Base-by-base conservation (phyloP, 2,113 vertebrate species). In the Gavia stellata region DNA sequence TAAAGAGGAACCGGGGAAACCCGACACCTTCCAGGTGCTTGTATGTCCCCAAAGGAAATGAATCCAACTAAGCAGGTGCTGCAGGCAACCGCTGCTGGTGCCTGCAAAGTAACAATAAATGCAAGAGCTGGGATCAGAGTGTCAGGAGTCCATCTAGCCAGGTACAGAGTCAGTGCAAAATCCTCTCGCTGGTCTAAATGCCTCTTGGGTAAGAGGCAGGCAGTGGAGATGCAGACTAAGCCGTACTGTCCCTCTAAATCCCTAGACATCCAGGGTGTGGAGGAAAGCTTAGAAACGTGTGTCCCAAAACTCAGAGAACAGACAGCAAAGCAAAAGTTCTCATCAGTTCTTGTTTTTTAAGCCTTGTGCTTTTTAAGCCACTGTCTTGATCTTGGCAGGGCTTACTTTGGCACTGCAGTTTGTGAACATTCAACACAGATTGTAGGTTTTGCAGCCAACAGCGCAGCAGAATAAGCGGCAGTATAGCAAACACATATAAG, bases 321-420 rank as follows among this genome's bases (percentile, higher is more conserved):
- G 73, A 94, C 62, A 91, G 92, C 49, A 95, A 91, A 92, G 78
- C 86, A 95, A 88, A 93, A 89, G 33, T 70, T 40, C 70, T 68
- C 92, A 96, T 45, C 45, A 94, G 49, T 82, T 92, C 55, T 86
- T 81, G 12, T 44, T 86, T 86, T 68, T 86, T 15, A 75, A 85
- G 82, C 73, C 73, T 66, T 82, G 86, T 65, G 40, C 92, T 91
- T 92, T 92, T 86, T 85, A 97, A 97, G 89, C 94, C 94, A 95
- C 92, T 91, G 91, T 92, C 89, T 95, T 96, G 92, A 89, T 96
- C 89, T 68, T 96, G 96, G 83, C 90, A 86, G 71, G 70, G 87
- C 85, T 97, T 95, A 62, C 77, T 96, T 94, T 97, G 95, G 96
- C 96, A 88, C 47, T 72, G 52, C 34, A 53, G 33, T 49, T 89